A percentile compares a stretch with the other conserved stretches of the same genome.
phyloP scores from a whole-genome alignment of 1,140 invertebrate genomes.

The Cyclargus thomasi region DNA sequence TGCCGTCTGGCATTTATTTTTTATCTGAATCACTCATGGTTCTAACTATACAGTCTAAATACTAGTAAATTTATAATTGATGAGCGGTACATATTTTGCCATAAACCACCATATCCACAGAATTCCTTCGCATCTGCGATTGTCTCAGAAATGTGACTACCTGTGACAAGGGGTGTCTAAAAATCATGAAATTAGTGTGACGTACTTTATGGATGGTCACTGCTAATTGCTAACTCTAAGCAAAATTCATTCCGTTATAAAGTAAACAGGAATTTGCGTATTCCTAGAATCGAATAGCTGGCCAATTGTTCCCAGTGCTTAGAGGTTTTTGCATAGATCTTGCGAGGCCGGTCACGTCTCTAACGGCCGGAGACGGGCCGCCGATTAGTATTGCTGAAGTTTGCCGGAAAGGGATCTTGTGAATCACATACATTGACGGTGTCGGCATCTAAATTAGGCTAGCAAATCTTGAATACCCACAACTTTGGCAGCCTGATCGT shows the following conservation, averaged over 20 bases:
- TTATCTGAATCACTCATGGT: background rate
- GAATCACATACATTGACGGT: constrained; percentile 30
- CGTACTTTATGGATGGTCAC: no score
- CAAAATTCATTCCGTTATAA: no score
- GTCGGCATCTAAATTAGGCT: background rate
- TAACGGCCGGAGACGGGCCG: constrained; percentile 14
- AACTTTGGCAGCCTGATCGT: background rate
- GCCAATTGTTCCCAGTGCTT: background rate
- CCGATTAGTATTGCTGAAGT: constrained; percentile 16
- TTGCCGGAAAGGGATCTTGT: constrained; percentile 36
- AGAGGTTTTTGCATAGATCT: background rate
- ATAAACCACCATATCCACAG: no score
- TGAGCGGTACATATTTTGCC: no score
- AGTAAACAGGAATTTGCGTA: background rate
- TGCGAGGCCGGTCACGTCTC: background rate
- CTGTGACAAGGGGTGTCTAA: no score
- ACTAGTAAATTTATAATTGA: background rate
- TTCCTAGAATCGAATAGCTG: background rate
- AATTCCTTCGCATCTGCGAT: no score
- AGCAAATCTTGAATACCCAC: background rate
- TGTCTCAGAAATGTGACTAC: no score
- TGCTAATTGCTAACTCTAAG: no score
- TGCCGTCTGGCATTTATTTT: background rate
- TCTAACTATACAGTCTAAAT: background rate
- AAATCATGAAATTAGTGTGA: no score